Conservation (phyloP, 1,140 invertebrate species). For the Colletes latitarsis region DNA sequence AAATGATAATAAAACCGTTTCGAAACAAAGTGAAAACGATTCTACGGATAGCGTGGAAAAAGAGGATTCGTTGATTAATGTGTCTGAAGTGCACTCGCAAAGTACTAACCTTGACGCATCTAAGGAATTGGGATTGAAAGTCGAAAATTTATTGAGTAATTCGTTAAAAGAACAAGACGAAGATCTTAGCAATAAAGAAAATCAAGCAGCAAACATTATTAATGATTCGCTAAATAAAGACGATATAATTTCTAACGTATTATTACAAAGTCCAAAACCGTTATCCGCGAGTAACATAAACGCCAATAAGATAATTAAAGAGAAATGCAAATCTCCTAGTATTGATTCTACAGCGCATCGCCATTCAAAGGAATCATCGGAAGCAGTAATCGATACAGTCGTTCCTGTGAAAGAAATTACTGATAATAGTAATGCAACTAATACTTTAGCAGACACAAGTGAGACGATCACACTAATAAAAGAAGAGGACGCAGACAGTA, state of each 20-base stretch:
- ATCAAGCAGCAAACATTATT: conserved; percentile 42
- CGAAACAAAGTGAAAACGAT: not conserved
- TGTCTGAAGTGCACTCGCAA: not conserved
- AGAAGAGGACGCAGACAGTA: not conserved
- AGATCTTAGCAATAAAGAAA: conserved; percentile 61
- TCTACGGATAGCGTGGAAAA: not conserved
- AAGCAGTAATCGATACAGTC: not conserved
- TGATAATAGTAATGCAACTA: not conserved
- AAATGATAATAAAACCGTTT: not conserved
- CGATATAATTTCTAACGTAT: not conserved
- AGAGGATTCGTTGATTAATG: not conserved
- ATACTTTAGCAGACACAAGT: not conserved
- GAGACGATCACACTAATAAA: not conserved
- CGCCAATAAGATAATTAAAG: conserved; percentile 32
- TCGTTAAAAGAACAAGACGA: conserved; percentile 30
- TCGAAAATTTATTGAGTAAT: conserved; percentile 35
- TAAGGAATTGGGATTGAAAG: conserved; percentile 38
- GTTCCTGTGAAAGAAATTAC: not conserved
- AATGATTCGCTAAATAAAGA: not conserved
- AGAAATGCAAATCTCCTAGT: conserved; percentile 20
- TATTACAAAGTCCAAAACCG: not conserved
- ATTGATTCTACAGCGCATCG: not conserved
- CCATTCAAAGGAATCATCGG: conserved; percentile 27
- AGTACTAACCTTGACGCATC: conserved; percentile 28
- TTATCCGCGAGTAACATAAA: not conserved